A percentile compares a stretch with the other conserved stretches of the same genome.
These are phyloP conservation scores for Vidua chalybeata DNA, from an alignment of 2,113 vertebrate genomes.

Conservation along the genomic window DNA sequence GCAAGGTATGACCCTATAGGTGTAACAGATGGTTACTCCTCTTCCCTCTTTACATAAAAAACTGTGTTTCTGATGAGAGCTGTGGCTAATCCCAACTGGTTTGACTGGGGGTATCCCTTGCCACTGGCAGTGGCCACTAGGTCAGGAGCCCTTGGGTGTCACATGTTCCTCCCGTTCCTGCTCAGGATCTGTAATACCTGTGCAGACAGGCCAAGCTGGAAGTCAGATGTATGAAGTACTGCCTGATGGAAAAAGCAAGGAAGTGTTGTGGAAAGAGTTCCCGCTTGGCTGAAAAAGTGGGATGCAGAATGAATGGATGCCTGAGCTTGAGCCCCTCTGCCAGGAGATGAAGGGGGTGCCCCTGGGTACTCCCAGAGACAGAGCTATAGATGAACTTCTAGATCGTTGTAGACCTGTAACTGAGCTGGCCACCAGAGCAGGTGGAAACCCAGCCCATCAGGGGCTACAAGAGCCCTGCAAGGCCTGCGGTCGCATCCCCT, in stretches of 20 bases:
- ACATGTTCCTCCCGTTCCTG: accelerated
- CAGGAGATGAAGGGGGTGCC: accelerated
- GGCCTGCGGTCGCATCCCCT: accelerated
- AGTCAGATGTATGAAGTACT: no score
- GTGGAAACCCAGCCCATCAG: accelerated
- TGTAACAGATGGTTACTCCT: not conserved
- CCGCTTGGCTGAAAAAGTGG: not conserved
- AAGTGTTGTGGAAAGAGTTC: not conserved
- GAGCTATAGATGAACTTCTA: not conserved
- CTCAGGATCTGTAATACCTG: not conserved
- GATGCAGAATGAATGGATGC: not conserved
- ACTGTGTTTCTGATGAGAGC: not conserved
- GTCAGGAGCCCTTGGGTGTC: not conserved
- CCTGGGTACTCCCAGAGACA: not conserved
- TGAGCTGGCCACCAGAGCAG: not conserved
- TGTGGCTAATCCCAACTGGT: not conserved
- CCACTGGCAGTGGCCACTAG: not conserved
- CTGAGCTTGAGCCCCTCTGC: not conserved
- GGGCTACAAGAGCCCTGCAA: not conserved
- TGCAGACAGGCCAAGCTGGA: not conserved
- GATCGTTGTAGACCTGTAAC: not conserved
- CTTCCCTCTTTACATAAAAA: not conserved
- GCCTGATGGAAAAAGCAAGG: not conserved
- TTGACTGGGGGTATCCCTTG: not conserved
- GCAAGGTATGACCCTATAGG: not conserved